Percentiles rank a stretch among this genome's conserved stretches.
phyloP scores from a whole-genome alignment of 2,113 vertebrate genomes.

The Raja brachyura region DNA sequence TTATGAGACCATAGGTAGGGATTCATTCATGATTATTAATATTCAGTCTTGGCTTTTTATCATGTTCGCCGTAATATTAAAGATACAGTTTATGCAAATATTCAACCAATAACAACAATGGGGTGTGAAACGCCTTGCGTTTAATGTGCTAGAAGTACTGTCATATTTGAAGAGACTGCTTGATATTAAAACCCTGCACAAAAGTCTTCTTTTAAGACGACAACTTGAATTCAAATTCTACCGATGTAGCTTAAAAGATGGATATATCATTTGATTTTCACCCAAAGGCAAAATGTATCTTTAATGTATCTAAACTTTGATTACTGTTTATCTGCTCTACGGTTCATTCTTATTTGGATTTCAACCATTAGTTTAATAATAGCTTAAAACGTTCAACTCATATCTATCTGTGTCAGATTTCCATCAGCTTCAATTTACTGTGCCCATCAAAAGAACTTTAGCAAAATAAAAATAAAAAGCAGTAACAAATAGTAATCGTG shows the following conservation, averaged over 20 bases:
- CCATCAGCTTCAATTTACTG: not conserved
- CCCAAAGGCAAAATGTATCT: not conserved
- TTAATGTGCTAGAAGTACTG: not conserved
- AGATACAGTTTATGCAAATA: conserved; percentile 25
- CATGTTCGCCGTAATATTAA: conserved; percentile 19
- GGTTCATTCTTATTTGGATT: not conserved
- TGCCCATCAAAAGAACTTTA: not conserved
- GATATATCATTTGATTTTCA: not conserved
- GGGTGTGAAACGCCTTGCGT: not conserved
- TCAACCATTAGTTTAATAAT: not conserved
- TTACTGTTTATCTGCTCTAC: not conserved
- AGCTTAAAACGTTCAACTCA: not conserved
- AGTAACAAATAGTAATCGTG: no score
- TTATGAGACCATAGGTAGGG: not conserved
- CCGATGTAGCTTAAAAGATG: not conserved
- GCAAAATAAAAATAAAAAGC: not conserved
- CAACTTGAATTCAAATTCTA: not conserved
- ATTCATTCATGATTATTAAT: conserved; percentile 36
- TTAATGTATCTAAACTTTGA: not conserved
- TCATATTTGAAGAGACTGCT: conserved; percentile 13
- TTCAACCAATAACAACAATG: conserved; percentile 4
- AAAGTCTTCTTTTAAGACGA: not conserved
- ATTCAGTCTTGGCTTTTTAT: conserved; percentile 11
- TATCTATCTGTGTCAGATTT: conserved; percentile 10
- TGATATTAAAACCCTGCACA: conserved; percentile 20